Base-by-base conservation (phyloP, 2,888 invertebrate genomes). In the Schizotus pectinicornis region DNA sequence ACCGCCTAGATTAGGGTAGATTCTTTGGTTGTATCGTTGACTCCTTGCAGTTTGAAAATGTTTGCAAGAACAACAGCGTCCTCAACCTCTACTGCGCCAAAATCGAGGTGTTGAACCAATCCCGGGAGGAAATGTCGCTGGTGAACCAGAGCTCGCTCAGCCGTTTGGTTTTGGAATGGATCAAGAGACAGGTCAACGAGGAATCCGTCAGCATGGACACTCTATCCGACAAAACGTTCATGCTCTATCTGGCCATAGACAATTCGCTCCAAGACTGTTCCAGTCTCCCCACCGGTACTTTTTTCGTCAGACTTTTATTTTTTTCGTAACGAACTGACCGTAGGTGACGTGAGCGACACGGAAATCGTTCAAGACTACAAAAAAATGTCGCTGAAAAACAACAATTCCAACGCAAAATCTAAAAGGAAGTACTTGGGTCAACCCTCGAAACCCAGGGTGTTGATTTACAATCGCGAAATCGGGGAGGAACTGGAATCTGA, bases 341-440 rank as follows among this genome's bases (percentile, higher is more conserved):
- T 73, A 60, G 83, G 83, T 6, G 84, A 85, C 59, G 79, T 84
- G 56, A 88, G 86, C 60, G 88, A 91, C 77, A 89, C 90, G 22
- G 90, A 91, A 72, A 85, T 91, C 62, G 88, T 92, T 34, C 88
- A 88, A 74, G 90, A 91, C 79, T 92, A 92, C 80, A 88, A 90
- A 72, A 81, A 81, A 61, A 65, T 80, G 68, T 80, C 81, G 0
- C 63, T 79, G 59, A 80, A 80, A 63, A 77, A 76, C 39, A 74
- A 73, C 13, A 71, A 75, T 11, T 66, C 70, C 8, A 73, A 67
- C 32, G 69, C 69, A 1, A 81, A 81, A 65, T 71, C 67, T n/a
- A 79, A 82, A 45, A 78, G 81, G 53, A 84, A 84, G 70, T 77
- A 78, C 32, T 75, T 82, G 42, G 76, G 83, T 36, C 85, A 85